phyloP scores from a whole-genome alignment of 2,888 invertebrate genomes.

The Macaria liturata region DNA sequence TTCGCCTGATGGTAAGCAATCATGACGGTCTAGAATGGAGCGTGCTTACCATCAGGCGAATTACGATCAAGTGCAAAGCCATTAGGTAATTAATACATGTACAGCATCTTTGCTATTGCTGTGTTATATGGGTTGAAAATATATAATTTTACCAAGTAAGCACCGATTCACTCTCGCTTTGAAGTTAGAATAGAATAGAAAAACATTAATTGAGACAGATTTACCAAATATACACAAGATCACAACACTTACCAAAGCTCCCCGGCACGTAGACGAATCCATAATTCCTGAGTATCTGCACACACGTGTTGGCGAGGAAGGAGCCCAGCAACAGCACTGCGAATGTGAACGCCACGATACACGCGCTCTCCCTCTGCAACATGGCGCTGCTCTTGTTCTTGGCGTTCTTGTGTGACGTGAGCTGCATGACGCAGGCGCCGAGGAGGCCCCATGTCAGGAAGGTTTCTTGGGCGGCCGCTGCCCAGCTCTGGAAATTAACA shows the following conservation, averaged over 20 bases:
- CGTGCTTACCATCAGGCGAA: too few relatives aligned
- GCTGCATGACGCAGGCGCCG: conserved; percentile 91
- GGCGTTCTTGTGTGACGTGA: conserved; percentile 89
- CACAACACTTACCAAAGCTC: conserved; percentile 88
- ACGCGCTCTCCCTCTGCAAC: conserved; percentile 77
- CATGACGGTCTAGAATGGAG: too few relatives aligned
- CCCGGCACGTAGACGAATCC: conserved; percentile 91
- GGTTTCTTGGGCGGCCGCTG: conserved; percentile 93
- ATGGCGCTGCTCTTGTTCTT: conserved; percentile 81
- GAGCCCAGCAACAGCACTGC: conserved; percentile 89
- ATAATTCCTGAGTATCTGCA: conserved; percentile 88
- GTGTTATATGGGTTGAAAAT: too few relatives aligned
- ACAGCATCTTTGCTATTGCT: too few relatives aligned
- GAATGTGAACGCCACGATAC: conserved; percentile 85
- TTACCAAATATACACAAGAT: too few relatives aligned
- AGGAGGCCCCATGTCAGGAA: conserved; percentile 95
- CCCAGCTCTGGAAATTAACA: conserved; percentile 93
- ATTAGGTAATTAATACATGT: too few relatives aligned
- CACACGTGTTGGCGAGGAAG: conserved; percentile 92
- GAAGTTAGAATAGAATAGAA: too few relatives aligned
- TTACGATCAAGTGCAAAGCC: too few relatives aligned
- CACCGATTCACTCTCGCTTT: too few relatives aligned
- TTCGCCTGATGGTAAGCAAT: too few relatives aligned
- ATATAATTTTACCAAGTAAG: too few relatives aligned
- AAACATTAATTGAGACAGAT: too few relatives aligned